Evolutionary conservation across 2,113 vertebrate species (phyloP), one percentile per base, ranked within the genome.

Genomic region (Pangasianodon hypophthalmus): DNA sequence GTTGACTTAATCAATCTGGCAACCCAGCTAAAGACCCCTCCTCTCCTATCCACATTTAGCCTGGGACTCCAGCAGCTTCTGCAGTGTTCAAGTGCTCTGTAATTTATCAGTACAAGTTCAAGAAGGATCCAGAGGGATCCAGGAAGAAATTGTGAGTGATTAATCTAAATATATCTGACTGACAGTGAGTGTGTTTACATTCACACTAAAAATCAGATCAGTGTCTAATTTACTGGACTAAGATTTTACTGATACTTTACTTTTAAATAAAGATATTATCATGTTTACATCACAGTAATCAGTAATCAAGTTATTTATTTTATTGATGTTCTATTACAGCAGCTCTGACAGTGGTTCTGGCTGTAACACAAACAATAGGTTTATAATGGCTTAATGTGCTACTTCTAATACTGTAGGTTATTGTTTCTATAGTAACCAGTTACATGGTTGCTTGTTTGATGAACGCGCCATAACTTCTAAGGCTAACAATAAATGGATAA

Each of bases 41-140:
- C 85, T 48, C 86, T 26, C 1, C 0, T 37, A 26, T 87, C 86
- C 37, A 46, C 32, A n/a, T 87, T 87, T 79, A 60, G 86, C n/a
- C 5, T 7, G 4, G 24, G 52, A 60, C 54, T 69, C 73, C 73
- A 87, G 86, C 52, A 60, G 10, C 37, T 87, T 87, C 86, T 87
- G 86, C 73, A 79, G 41, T 24, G 73, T 87, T 87, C 86, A 87
- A 0, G 56, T 26, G 71, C 86, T 48, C 37, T 11, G 37, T 13
- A n/a, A 60, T 21, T 77, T 41, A 10, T 58, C 6, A 18, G 1
- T 48, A 24, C 6, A 19, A n/a, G 37, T 46, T 14, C n/a, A 6
- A 79, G 73, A 79, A 79, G 24, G 5, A 19, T 87, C 54, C 26
- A 79, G 86, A 60, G 62, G 19, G 54, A 79, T 56, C 50, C 29